Evolutionary conservation across 2,113 vertebrate genomes (phyloP).

Genomic region (Paraplagusia blochii): DNA sequence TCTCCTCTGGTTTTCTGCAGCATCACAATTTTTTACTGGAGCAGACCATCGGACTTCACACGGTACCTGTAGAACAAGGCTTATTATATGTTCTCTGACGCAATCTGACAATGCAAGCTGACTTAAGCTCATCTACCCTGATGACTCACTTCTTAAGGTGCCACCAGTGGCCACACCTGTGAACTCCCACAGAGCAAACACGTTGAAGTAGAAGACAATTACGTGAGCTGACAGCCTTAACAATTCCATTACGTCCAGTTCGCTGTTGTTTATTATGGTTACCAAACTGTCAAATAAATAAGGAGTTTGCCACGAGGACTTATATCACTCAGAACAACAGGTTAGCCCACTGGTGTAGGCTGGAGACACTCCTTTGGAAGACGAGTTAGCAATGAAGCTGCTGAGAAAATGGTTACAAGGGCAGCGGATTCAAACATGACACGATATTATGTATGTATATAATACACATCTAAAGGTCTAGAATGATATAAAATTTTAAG

Average conservation of each 20-base stretch:
- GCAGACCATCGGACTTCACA: background rate
- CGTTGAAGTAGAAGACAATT: conserved; percentile 10
- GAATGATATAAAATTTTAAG: too few species aligned
- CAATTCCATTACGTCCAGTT: conserved; percentile 33
- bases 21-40: background rate
- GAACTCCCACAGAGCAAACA: conserved; percentile 49
- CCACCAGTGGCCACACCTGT: conserved; percentile 43
- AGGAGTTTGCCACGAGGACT: background rate
- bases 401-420: background rate
- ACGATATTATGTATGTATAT: too few species aligned
- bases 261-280: conserved; percentile 43
- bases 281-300: conserved; percentile 16
- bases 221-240: conserved; percentile 24
- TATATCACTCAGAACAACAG: background rate
- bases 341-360: background rate
- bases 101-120: conserved; percentile 2
- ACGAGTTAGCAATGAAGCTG: background rate
- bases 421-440: background rate
- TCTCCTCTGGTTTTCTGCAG: background rate
- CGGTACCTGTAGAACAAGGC: background rate
- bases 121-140: background rate
- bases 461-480: too few species aligned
- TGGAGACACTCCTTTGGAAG: background rate
- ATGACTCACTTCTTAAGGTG: conserved; percentile 49
- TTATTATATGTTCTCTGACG: conserved; percentile 2